A percentile compares a stretch with the other conserved stretches of the same genome.
Conservation (phyloP, 2,888 invertebrate species). For the Hydrotaea cyrtoneurina region DNA sequence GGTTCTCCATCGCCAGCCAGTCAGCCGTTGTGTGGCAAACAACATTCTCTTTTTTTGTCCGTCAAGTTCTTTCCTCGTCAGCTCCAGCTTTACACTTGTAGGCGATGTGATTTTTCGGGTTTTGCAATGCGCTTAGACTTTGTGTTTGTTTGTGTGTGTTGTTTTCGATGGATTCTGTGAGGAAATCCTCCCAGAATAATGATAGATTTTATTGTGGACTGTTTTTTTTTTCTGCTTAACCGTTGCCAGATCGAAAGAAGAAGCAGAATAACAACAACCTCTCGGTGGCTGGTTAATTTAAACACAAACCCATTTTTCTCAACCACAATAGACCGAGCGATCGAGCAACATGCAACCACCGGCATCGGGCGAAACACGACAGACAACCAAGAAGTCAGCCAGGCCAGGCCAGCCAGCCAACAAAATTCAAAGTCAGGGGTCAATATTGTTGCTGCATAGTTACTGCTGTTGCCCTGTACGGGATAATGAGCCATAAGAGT, state of each 20-base stretch:
- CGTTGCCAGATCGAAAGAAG: neutral
- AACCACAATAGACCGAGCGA: no score
- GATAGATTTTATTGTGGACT: conserved; percentile 54
- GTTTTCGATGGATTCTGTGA: neutral
- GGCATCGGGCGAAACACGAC: no score
- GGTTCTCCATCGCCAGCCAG: neutral
- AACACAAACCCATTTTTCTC: conserved; percentile 61
- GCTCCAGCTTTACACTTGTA: conserved; percentile 56
- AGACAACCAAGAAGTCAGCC: no score
- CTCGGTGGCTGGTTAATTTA: conserved; percentile 64
- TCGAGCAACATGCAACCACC: conserved; percentile 34
- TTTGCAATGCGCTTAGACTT: neutral
- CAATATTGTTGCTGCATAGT: conserved; percentile 49
- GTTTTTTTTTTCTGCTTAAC: conserved; percentile 9
- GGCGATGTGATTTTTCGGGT: conserved; percentile 12
- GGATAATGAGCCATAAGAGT: conserved; percentile 60
- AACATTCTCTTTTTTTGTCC: conserved; percentile 29
- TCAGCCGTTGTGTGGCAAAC: conserved; percentile 24
- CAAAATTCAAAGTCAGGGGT: conserved; percentile 66
- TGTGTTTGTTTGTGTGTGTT: conserved; percentile 4
- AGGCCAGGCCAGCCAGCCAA: neutral
- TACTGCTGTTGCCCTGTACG: neutral
- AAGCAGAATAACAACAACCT: conserved; percentile 27
- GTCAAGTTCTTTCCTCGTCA: neutral
- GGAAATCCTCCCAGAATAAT: conserved; percentile 54